These are phyloP conservation scores for Rhagonycha lutea DNA, from an alignment of 2,888 invertebrate species.

Conservation along the genomic window DNA sequence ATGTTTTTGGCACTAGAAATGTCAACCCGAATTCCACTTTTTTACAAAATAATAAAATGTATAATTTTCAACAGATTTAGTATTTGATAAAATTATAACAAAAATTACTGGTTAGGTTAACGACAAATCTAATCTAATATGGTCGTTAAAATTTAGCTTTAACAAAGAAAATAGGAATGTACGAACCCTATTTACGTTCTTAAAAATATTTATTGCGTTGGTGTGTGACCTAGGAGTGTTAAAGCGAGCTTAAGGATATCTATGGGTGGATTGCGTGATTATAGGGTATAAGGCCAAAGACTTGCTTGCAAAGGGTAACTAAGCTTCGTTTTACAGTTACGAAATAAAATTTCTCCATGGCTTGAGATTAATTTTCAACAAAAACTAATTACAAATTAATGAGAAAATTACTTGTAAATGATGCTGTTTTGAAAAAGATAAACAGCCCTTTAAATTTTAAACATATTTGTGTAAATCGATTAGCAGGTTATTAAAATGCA, in stretches of 20 bases:
- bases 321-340: constrained; percentile 16
- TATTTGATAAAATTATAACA: background rate
- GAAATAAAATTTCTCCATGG: background rate
- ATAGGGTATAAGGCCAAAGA: constrained; percentile 37
- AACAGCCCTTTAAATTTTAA: background rate
- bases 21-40: constrained; percentile 1
- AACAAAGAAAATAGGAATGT: background rate
- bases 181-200: constrained; percentile 11
- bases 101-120: background rate
- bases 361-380: background rate
- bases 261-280: constrained; percentile 44
- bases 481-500: background rate
- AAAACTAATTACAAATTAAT: background rate
- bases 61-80: background rate
- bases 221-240: constrained; percentile 41
- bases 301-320: constrained; percentile 29
- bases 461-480: background rate
- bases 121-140: background rate
- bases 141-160: background rate
- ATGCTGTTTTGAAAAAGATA: background rate
- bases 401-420: background rate
- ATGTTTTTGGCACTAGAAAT: background rate
- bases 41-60: background rate
- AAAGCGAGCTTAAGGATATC: constrained; percentile 43
- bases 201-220: constrained; percentile 40